Conservation (phyloP, 2,888 invertebrate species). For the Malacosoma neustria region DNA sequence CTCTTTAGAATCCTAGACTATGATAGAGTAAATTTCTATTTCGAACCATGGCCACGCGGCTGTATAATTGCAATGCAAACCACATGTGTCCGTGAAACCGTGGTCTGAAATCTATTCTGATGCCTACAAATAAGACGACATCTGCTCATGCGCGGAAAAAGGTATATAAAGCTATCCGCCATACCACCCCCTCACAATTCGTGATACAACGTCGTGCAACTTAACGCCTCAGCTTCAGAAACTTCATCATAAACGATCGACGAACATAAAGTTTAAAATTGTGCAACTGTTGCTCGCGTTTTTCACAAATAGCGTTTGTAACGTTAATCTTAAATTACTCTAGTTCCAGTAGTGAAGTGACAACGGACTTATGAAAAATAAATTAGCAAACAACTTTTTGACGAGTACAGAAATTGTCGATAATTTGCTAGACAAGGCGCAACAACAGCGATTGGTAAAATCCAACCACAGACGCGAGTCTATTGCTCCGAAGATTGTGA, state of each 20-base stretch:
- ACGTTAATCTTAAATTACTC: slow-evolving; percentile 16
- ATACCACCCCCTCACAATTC: slow-evolving; percentile 38
- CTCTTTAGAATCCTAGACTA: no score
- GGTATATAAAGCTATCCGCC: slow-evolving; percentile 36
- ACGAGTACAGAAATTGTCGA: slow-evolving; percentile 46
- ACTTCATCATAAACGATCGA: slow-evolving; percentile 24
- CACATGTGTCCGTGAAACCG: no score
- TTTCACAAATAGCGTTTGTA: no score
- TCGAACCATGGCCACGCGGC: no score
- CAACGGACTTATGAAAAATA: slow-evolving; percentile 54
- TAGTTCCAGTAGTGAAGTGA: slow-evolving; percentile 14
- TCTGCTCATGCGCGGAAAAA: slow-evolving; percentile 44
- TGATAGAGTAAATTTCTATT: no score
- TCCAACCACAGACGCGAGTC: slow-evolving; percentile 38
- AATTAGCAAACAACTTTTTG: slow-evolving; percentile 42
- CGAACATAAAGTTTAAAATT: no score
- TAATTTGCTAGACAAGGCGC: slow-evolving; percentile 40
- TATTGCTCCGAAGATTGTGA: slow-evolving; percentile 59
- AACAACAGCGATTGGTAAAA: slow-evolving; percentile 32
- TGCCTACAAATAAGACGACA: neutral
- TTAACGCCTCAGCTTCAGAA: slow-evolving; percentile 21
- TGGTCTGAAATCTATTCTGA: no score
- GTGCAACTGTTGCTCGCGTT: no score
- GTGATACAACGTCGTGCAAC: slow-evolving; percentile 35
- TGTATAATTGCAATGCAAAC: no score